Conservation (phyloP, 2,797 vertebrate species). For the Sebastiscus albofasciatus region DNA sequence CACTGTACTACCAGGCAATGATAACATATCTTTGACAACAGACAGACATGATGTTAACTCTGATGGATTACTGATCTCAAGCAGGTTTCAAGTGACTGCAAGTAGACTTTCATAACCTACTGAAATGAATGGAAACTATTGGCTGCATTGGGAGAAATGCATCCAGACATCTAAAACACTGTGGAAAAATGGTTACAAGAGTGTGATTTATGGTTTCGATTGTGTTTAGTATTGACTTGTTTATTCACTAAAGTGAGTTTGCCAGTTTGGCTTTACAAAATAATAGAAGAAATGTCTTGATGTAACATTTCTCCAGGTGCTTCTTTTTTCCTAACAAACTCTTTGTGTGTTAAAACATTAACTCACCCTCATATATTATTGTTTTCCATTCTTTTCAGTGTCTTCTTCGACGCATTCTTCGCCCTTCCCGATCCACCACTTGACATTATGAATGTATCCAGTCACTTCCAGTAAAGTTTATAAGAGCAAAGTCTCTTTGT, state of each 20-base stretch:
- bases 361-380: background rate
- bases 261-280: background rate
- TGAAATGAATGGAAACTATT: background rate
- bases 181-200: background rate
- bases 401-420: background rate
- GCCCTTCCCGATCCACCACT: slow-evolving; percentile 35
- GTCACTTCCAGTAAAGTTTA: slow-evolving; percentile 69
- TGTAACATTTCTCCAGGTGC: background rate
- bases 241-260: background rate
- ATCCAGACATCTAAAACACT: background rate
- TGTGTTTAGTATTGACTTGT: background rate
- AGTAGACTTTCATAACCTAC: background rate
- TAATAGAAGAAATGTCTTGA: background rate
- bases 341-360: slow-evolving; percentile 17
- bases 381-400: slow-evolving; percentile 9
- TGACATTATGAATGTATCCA: slow-evolving; percentile 66
- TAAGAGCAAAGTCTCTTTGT: slow-evolving; percentile 75
- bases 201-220: background rate
- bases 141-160: background rate
- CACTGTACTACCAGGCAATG: slow-evolving; percentile 5
- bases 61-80: slow-evolving; percentile 22
- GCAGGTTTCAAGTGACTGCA: background rate
- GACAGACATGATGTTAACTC: slow-evolving; percentile 14
- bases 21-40: slow-evolving; percentile 27
- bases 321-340: background rate